These are phyloP conservation scores for Temnothorax ravouxi DNA, from an alignment of 2,888 invertebrate species.

Conservation along the genomic window DNA sequence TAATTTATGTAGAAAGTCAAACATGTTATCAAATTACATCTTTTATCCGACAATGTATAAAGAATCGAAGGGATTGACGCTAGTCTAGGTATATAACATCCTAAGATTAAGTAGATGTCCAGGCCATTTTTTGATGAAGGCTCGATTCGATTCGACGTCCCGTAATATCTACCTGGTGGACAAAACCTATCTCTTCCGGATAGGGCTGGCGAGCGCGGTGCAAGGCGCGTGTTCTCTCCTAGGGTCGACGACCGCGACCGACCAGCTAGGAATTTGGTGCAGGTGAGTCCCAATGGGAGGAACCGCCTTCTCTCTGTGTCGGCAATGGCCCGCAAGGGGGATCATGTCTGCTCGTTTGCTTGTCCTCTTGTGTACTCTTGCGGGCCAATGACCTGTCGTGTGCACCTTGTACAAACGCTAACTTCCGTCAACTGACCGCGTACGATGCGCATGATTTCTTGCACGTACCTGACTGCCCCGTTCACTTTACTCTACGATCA, in stretches of 20 bases:
- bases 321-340: slow-evolving; percentile 70
- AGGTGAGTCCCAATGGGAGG: slow-evolving; percentile 82
- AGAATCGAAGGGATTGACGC: not conserved
- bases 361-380: slow-evolving; percentile 72
- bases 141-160: slow-evolving; percentile 1
- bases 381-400: slow-evolving; percentile 78
- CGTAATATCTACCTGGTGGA: slow-evolving; percentile 29
- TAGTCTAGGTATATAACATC: not conserved
- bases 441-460: slow-evolving; percentile 28
- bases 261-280: slow-evolving; percentile 85
- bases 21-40: not conserved
- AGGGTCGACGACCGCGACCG: slow-evolving; percentile 81
- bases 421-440: slow-evolving; percentile 52
- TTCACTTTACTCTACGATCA: not conserved
- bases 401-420: slow-evolving; percentile 59
- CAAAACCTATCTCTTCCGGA: slow-evolving; percentile 62
- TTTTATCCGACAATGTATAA: not conserved
- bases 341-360: slow-evolving; percentile 75
- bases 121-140: not conserved
- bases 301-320: slow-evolving; percentile 68
- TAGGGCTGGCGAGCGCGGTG: slow-evolving; percentile 56
- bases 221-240: slow-evolving; percentile 75
- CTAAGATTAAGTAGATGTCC: not conserved
- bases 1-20: not conserved
- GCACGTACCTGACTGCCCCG: not conserved